Evolutionary conservation across 2,888 invertebrate genomes (phyloP).

Genomic region (Aspidiotus destructor): DNA sequence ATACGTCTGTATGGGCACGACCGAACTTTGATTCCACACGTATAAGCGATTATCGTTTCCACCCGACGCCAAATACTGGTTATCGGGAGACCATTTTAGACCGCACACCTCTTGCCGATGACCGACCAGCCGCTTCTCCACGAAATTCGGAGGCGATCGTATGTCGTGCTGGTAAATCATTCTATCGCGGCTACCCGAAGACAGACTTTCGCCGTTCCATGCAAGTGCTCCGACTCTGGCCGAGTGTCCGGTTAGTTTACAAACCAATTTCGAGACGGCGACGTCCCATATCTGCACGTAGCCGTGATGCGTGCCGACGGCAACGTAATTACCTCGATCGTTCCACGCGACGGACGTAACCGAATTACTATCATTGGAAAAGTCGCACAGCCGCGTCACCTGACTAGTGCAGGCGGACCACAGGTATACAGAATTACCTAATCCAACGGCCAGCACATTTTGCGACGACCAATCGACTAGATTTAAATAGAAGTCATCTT

Average conservation of each 20-base stretch:
- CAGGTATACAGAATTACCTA: slow-evolving; percentile 94
- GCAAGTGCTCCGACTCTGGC: slow-evolving; percentile 88
- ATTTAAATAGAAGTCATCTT: slow-evolving; percentile 98
- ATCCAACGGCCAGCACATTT: slow-evolving; percentile 94
- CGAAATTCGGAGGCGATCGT: slow-evolving; percentile 48
- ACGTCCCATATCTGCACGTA: slow-evolving; percentile 98
- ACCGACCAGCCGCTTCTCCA: slow-evolving; percentile 69
- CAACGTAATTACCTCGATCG: slow-evolving; percentile 71
- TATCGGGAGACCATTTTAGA: slow-evolving; percentile 82
- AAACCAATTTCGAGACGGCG: slow-evolving; percentile 78
- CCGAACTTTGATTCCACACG: slow-evolving; percentile 82
- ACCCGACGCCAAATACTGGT: slow-evolving; percentile 92
- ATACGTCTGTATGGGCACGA: slow-evolving; percentile 87
- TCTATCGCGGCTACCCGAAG: slow-evolving; percentile 89
- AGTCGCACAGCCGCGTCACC: slow-evolving; percentile 90
- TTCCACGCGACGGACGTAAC: slow-evolving; percentile 99
- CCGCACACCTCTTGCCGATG: slow-evolving; percentile 80
- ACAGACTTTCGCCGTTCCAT: slow-evolving; percentile 94
- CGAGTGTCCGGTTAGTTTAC: slow-evolving; percentile 81
- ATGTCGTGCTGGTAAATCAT: slow-evolving; percentile 90
- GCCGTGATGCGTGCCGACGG: slow-evolving; percentile 95
- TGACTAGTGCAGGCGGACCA: slow-evolving; percentile 99
- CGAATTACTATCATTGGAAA: slow-evolving; percentile 78
- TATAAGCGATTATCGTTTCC: slow-evolving; percentile 95
- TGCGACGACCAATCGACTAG: slow-evolving; percentile 99